Evolutionary conservation across 2,797 vertebrate genomes (phyloP).

Genomic region (Myripristis murdjan): DNA sequence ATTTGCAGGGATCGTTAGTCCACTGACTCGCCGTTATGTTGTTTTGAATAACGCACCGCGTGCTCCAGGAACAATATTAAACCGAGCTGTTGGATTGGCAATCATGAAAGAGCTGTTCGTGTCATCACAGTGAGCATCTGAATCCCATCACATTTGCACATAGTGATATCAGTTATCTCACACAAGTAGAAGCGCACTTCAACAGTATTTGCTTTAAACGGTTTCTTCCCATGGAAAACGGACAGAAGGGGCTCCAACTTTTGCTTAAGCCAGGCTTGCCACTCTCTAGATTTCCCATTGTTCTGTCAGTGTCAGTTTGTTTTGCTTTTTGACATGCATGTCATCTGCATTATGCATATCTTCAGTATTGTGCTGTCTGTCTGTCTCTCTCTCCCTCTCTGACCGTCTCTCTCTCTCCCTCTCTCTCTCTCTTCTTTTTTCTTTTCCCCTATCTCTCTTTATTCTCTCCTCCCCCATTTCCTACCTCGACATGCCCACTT

Average conservation of each 20-base stretch:
- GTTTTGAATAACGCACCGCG: constrained; percentile 14
- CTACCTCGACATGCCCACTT: constrained; percentile 35
- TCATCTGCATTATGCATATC: constrained; percentile 87
- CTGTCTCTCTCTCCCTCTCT: constrained; percentile 20
- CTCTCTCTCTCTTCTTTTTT: background rate
- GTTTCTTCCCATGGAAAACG: constrained; percentile 55
- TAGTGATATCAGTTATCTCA: constrained; percentile 49
- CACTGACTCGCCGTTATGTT: background rate
- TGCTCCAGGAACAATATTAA: constrained; percentile 20
- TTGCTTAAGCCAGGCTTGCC: constrained; percentile 57
- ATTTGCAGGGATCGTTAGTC: background rate
- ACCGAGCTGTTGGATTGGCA: constrained; percentile 22
- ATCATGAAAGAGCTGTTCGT: constrained; percentile 57
- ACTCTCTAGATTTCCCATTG: constrained; percentile 78
- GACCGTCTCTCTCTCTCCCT: constrained; percentile 2
- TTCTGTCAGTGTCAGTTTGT: constrained; percentile 85
- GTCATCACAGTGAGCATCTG: constrained; percentile 40
- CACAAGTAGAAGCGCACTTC: constrained; percentile 57
- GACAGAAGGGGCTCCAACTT: constrained; percentile 47
- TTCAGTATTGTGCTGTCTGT: constrained; percentile 46
- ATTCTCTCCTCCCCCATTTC: background rate
- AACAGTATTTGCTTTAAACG: constrained; percentile 45
- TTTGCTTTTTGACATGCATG: constrained; percentile 83
- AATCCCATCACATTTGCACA: constrained; percentile 58
- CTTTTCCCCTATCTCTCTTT: background rate